Percentiles rank a stretch among this genome's conserved stretches.
phyloP scores from a whole-genome alignment of 2,113 vertebrate genomes.

The Puma concolor region DNA sequence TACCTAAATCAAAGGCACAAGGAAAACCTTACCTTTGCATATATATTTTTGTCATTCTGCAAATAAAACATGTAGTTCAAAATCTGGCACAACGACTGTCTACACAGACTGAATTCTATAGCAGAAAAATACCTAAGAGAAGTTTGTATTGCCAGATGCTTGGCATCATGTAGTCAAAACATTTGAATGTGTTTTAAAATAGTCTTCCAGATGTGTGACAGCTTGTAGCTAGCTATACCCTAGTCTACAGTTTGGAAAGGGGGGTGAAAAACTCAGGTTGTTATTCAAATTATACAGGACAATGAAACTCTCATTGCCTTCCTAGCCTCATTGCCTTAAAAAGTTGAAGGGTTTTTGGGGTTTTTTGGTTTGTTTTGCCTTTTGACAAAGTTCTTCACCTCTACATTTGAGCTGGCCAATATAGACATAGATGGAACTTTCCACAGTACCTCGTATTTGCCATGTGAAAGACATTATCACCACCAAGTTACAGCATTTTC shows the following conservation, averaged over 20 bases:
- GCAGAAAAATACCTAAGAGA: conserved; percentile 48
- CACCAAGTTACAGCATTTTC: neutral
- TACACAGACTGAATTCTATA: conserved; percentile 31
- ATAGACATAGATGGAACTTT: neutral
- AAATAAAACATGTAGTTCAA: conserved; percentile 60
- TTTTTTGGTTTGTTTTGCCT: neutral
- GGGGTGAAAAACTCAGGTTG: conserved; percentile 7
- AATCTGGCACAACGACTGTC: conserved; percentile 26
- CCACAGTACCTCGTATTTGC: neutral
- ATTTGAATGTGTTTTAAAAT: conserved; percentile 63
- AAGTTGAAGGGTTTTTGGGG: conserved; percentile 22
- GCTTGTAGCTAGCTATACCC: conserved; percentile 1
- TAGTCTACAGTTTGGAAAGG: neutral
- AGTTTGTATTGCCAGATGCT: conserved; percentile 61
- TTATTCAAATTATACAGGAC: conserved; percentile 45
- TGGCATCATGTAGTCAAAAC: conserved; percentile 61
- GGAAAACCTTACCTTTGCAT: conserved; percentile 48
- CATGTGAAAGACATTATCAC: conserved; percentile 8
- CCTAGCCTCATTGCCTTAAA: neutral
- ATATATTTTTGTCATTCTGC: conserved; percentile 23
- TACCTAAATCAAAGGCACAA: conserved; percentile 57
- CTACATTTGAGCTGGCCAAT: conserved; percentile 50
- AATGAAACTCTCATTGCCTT: conserved; percentile 43
- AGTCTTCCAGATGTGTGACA: conserved; percentile 69
- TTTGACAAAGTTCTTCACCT: conserved; percentile 28